Percentiles rank a stretch among this genome's conserved stretches.
phyloP scores from a whole-genome alignment of 1,140 invertebrate genomes.

The Potamilus streckersoni region DNA sequence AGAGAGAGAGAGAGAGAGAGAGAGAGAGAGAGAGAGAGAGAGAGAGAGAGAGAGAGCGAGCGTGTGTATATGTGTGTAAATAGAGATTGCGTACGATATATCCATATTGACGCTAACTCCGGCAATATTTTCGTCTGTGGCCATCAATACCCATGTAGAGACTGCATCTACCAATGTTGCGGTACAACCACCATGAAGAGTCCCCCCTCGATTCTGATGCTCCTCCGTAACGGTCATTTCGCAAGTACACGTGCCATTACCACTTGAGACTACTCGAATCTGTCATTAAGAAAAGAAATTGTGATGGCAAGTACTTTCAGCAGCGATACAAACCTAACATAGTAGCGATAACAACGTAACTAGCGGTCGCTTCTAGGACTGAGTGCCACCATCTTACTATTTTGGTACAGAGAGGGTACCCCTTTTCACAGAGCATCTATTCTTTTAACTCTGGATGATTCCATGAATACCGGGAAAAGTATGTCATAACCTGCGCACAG shows the following conservation, averaged over 20 bases:
- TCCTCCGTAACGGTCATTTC: slow-evolving; percentile 83
- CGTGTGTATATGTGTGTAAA: too few species aligned
- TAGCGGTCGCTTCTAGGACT: too few species aligned
- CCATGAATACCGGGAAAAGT: too few species aligned
- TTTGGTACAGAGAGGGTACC: too few species aligned
- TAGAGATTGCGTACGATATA: slow-evolving; percentile 73
- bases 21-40: background rate
- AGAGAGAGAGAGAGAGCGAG: background rate
- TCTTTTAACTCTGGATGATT: too few species aligned
- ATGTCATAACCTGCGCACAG: too few species aligned
- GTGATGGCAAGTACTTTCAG: too few species aligned
- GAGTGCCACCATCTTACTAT: too few species aligned
- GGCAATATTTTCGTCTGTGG: slow-evolving; percentile 71
- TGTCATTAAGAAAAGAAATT: slow-evolving; percentile 15
- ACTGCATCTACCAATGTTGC: slow-evolving; percentile 85
- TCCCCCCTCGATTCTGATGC: slow-evolving; percentile 81
- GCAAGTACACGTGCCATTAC: slow-evolving; percentile 54
- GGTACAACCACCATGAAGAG: slow-evolving; percentile 87
- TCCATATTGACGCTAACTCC: slow-evolving; percentile 82
- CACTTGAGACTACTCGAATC: slow-evolving; percentile 48
- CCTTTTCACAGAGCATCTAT: too few species aligned
- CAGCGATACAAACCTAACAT: too few species aligned
- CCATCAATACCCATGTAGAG: slow-evolving; percentile 84
- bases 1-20: background rate
- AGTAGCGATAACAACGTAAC: too few species aligned